Evolutionary conservation across 2,888 invertebrate species (phyloP).

Genomic region (Brenthis hecate): DNA sequence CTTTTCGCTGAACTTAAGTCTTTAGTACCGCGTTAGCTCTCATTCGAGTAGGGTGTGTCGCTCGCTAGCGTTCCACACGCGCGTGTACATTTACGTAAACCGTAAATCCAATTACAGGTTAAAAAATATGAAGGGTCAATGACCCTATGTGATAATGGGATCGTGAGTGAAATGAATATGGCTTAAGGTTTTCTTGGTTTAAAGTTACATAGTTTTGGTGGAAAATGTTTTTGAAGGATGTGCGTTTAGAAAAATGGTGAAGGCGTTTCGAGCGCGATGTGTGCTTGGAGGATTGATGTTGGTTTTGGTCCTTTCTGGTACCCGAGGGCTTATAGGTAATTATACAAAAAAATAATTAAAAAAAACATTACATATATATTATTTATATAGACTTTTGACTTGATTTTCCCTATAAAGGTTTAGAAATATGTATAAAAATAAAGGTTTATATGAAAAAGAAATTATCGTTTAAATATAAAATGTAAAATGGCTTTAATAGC

Average conservation of each 20-base stretch:
- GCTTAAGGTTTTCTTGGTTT: slow-evolving; percentile 48
- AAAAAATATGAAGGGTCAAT: slow-evolving; percentile 54
- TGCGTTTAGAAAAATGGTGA: slow-evolving; percentile 77
- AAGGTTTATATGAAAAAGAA: no score
- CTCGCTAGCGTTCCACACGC: slow-evolving; percentile 39
- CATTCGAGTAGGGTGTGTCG: slow-evolving; percentile 46
- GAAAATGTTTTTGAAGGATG: slow-evolving; percentile 68
- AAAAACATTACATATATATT: no score
- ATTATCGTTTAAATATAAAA: no score
- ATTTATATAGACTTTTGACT: no score
- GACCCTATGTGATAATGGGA: slow-evolving; percentile 59
- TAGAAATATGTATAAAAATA: no score
- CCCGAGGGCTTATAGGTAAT: slow-evolving; percentile 73
- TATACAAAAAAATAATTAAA: background rate
- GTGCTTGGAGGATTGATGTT: slow-evolving; percentile 64
- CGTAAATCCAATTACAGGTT: slow-evolving; percentile 66
- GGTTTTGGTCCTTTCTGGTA: slow-evolving; percentile 53
- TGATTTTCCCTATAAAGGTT: no score
- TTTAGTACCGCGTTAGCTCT: slow-evolving; percentile 64
- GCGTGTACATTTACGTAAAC: slow-evolving; percentile 64
- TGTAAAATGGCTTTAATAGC: no score
- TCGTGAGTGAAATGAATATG: slow-evolving; percentile 55
- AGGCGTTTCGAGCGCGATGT: slow-evolving; percentile 62
- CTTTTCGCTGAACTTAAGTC: slow-evolving; percentile 30
- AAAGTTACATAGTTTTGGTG: slow-evolving; percentile 49